Evolutionary conservation across 2,888 invertebrate species (phyloP), one percentile per base, ranked within the genome.

Genomic region (Macrosoma leucophasiata): DNA sequence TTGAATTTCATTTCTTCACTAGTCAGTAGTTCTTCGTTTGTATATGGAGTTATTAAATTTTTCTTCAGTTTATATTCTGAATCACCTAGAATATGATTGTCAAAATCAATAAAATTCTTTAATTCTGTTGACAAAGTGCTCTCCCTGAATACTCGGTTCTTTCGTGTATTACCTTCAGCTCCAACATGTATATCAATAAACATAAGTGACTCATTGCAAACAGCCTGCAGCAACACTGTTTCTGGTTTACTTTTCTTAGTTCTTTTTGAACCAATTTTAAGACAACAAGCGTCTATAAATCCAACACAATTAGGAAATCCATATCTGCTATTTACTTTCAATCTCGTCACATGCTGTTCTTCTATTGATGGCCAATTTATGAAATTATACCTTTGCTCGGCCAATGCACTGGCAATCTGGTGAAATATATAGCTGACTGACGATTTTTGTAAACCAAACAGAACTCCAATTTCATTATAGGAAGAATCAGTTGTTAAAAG

Each of bases 1-100:
- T 84, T 84, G 43, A 77, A 82, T 48, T 74, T 82, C 66, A 78
- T 78, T 49, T 84, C 82, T 51, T 84, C 84, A 52, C 58, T 67
- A 20, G 79, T 78, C 27, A 81, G 48, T 24, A 78, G 39, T 40
- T 81, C 77, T 40, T 77, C 76, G 55, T 67, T 69, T 11, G 70
- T 62, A 54, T 70, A 84, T 23, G 84, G 81, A 33, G 74, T 81
- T 3, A 84, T 70, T 34, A 84, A 52, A 51, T 77, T 78, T 31
- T 67, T 74, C 41, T 52, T 54, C 22, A 82, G 52, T 47, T 67
- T 81, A 49, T 81, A 82, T 29, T 76, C 69, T 15, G 70, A 61
- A 46, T 74, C 72, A 9, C 79, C 84, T 29, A 84, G 51, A 39
- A 84, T 66, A 41, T 84, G 84, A 48, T 77, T 79, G 35, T 82